Percentiles rank a stretch among this genome's conserved stretches.
Conservation (phyloP, 2,113 vertebrate genomes). For the Pteropus alecto region DNA sequence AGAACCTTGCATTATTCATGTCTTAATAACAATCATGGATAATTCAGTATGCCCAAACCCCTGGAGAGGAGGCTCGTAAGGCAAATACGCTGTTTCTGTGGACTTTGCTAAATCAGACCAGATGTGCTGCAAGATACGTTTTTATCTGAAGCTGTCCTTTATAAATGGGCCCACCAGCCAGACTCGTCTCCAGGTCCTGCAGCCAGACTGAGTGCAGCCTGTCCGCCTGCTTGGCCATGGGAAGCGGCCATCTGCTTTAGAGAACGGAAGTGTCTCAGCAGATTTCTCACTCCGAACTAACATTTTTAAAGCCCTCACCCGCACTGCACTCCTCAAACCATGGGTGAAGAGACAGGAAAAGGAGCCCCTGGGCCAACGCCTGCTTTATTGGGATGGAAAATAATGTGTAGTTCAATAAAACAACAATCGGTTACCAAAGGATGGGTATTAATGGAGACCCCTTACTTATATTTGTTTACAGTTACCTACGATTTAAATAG, state of each 20-base stretch:
- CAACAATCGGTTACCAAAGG: not conserved
- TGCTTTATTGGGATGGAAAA: not conserved
- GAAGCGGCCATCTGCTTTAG: conserved; percentile 22
- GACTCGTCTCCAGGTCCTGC: conserved; percentile 33
- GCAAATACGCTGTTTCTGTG: conserved; percentile 47
- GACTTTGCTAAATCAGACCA: conserved; percentile 63
- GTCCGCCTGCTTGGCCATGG: not conserved
- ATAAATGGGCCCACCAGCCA: conserved; percentile 63
- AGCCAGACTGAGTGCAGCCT: not conserved
- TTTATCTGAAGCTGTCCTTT: conserved; percentile 61
- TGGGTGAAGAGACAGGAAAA: not conserved
- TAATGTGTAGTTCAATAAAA: not conserved
- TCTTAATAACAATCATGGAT: conserved; percentile 52
- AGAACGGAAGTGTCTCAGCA: not conserved
- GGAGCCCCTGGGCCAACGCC: not conserved
- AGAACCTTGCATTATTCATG: conserved; percentile 66
- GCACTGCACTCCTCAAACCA: not conserved
- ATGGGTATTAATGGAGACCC: not conserved
- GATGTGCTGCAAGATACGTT: conserved; percentile 59
- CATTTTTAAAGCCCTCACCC: not conserved
- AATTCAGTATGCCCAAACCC: conserved; percentile 51
- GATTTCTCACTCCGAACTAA: not conserved
- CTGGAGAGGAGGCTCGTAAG: conserved; percentile 36
- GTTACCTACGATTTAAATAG: not conserved
- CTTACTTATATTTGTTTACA: not conserved